Evolutionary conservation across 2,888 invertebrate genomes (phyloP).

Genomic region (Eupithecia dodoneata): DNA sequence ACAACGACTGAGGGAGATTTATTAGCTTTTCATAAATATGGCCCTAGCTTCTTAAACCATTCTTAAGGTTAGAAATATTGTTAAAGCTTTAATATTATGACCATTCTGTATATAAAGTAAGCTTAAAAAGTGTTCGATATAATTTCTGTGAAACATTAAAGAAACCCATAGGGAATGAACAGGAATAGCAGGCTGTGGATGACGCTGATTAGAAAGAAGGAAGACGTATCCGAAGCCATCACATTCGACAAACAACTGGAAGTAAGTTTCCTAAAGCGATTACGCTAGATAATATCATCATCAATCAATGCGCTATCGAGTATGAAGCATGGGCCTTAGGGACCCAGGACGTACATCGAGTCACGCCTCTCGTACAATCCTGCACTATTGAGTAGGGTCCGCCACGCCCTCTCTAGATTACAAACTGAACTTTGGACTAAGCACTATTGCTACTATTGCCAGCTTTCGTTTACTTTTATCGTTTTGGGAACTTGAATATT

Average conservation of each 20-base stretch:
- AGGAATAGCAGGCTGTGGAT: neutral
- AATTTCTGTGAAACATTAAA: neutral
- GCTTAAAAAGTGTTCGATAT: neutral
- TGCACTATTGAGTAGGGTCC: constrained; percentile 38
- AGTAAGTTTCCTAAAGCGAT: constrained; percentile 7
- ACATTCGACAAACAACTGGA: neutral
- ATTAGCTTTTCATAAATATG: neutral
- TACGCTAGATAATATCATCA: constrained; percentile 29
- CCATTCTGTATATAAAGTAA: neutral
- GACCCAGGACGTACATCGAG: constrained; percentile 41
- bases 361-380: constrained; percentile 37
- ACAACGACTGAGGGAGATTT: neutral
- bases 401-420: constrained; percentile 41
- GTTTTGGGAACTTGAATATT: constrained; percentile 23
- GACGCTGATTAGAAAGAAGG: neutral
- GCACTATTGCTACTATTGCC: constrained; percentile 21
- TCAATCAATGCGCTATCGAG: constrained; percentile 35
- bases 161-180: neutral
- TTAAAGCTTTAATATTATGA: neutral
- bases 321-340: constrained; percentile 25
- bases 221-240: neutral
- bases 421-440: constrained; percentile 15
- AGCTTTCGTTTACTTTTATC: constrained; percentile 29
- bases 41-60: neutral
- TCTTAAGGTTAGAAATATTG: neutral